These are phyloP conservation scores for Encarsia formosa DNA, from an alignment of 2,888 invertebrate species.

Conservation along the genomic window DNA sequence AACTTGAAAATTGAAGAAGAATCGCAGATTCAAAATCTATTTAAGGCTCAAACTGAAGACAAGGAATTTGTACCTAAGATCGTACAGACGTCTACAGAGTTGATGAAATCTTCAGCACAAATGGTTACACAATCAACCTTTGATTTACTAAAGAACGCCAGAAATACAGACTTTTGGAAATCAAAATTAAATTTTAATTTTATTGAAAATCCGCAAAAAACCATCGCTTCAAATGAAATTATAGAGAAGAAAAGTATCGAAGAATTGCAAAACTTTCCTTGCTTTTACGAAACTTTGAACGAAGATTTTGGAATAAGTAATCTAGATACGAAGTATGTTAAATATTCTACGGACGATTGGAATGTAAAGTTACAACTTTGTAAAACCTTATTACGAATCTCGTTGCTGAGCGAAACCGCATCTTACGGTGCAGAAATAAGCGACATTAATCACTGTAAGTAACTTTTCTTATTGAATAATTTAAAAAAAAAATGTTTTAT, in stretches of 20 bases:
- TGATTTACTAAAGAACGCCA: constrained; percentile 47
- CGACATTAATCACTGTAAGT: constrained; percentile 46
- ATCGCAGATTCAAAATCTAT: too few species aligned
- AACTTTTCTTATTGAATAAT: too few species aligned
- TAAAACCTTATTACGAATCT: constrained; percentile 46
- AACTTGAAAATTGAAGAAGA: constrained; percentile 47
- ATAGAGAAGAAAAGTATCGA: constrained; percentile 26
- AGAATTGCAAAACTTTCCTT: constrained; percentile 44
- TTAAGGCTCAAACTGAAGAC: constrained; percentile 8
- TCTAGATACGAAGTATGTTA: constrained; percentile 46
- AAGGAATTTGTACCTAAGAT: constrained; percentile 45
- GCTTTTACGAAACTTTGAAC: constrained; percentile 48
- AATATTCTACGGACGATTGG: constrained; percentile 45
- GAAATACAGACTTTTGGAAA: constrained; percentile 49
- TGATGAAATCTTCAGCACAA: constrained; percentile 51
- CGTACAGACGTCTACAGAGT: constrained; percentile 49
- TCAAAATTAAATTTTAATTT: constrained; percentile 42
- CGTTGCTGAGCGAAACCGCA: constrained; percentile 47
- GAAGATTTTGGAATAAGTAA: constrained; percentile 41
- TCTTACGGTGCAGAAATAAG: constrained; percentile 43
- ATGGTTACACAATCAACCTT: constrained; percentile 48
- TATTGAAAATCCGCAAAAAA: constrained; percentile 29
- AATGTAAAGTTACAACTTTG: constrained; percentile 45
- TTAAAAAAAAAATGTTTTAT: constrained; percentile 18
- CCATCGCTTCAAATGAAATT: constrained; percentile 26